Conservation (phyloP, 2,797 vertebrate genomes). For the Bradypodion ventrale region DNA sequence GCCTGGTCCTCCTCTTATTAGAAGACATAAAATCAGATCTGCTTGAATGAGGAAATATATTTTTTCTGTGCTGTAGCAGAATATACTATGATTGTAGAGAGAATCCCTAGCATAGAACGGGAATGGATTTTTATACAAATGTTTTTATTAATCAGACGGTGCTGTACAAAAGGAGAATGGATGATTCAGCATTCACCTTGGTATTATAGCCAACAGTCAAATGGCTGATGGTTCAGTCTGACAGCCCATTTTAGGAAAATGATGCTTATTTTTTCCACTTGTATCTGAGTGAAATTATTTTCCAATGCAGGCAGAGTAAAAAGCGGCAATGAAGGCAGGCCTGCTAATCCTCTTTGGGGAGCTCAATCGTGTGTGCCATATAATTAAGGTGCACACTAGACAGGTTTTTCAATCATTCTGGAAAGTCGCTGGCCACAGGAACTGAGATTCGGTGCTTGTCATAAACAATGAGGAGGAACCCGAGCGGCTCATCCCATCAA, state of each 20-base stretch:
- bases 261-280: not conserved
- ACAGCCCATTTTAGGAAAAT: not conserved
- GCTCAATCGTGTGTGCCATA: not conserved
- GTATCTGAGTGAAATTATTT: conserved; percentile 6
- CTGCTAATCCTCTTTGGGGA: not conserved
- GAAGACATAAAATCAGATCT: not conserved
- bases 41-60: not conserved
- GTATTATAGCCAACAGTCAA: not conserved
- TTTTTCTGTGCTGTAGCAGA: not conserved
- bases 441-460: not conserved
- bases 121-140: not conserved
- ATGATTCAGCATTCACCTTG: conserved; percentile 6
- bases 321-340: not conserved
- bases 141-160: not conserved
- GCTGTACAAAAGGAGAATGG: not conserved
- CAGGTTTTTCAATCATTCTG: not conserved
- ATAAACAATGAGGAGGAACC: not conserved
- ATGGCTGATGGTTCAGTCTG: not conserved
- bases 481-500: conserved; percentile 7
- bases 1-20: not conserved
- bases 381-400: conserved; percentile 2
- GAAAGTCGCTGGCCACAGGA: not conserved
- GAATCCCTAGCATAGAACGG: not conserved
- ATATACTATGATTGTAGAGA: not conserved
- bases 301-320: not conserved